A percentile compares a stretch with the other conserved stretches of the same genome.
Conservation (phyloP, 2,113 vertebrate genomes). For the Cephalopterus ornatus region DNA sequence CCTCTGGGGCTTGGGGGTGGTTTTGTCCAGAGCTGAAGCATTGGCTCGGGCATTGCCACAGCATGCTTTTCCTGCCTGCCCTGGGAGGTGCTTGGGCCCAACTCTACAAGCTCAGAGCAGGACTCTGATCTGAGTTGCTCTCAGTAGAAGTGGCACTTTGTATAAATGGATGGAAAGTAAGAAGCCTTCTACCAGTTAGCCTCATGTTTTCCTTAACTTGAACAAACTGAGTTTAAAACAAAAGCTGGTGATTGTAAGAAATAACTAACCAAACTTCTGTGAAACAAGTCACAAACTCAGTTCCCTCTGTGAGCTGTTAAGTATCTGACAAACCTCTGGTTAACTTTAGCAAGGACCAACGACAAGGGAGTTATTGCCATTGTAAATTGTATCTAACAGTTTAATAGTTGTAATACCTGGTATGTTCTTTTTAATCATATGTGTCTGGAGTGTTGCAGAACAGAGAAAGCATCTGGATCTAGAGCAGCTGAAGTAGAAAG, state of each 20-base stretch:
- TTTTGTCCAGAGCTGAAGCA: rapidly evolving
- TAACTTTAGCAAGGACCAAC: slow-evolving; percentile 13
- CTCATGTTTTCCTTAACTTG: not conserved
- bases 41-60: rapidly evolving
- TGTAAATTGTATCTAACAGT: slow-evolving; percentile 51
- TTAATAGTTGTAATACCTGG: slow-evolving; percentile 46
- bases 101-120: not conserved
- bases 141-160: rapidly evolving
- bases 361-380: slow-evolving; percentile 31
- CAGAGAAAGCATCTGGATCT: slow-evolving; percentile 58
- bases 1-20: rapidly evolving
- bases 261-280: not conserved
- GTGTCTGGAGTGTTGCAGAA: slow-evolving; percentile 18
- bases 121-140: not conserved
- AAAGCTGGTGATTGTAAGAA: not conserved
- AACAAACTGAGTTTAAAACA: not conserved
- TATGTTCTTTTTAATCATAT: slow-evolving; percentile 37
- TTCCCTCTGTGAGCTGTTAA: slow-evolving; percentile 1
- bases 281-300: not conserved
- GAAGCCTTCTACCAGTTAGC: not conserved
- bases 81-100: rapidly evolving
- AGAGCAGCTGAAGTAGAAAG: slow-evolving; percentile 34
- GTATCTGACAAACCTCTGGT: slow-evolving; percentile 54
- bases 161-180: not conserved
- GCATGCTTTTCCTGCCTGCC: rapidly evolving